Evolutionary conservation across 2,797 vertebrate genomes (phyloP).

Genomic region (Poeciliopsis paucimaculata): DNA sequence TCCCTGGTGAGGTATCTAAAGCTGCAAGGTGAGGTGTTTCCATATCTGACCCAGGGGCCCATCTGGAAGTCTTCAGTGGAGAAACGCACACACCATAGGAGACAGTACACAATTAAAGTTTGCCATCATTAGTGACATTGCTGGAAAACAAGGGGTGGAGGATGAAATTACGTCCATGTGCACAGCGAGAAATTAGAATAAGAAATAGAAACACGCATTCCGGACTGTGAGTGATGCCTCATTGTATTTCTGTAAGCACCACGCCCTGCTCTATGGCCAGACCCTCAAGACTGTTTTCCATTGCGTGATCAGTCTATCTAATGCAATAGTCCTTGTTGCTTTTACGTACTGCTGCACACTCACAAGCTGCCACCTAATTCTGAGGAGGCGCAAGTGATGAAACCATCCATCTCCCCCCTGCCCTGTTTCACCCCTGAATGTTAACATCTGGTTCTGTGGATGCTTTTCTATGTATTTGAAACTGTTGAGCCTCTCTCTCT

Average conservation of each 20-base stretch:
- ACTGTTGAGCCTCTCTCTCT: slow-evolving; percentile 22
- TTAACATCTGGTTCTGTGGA: slow-evolving; percentile 65
- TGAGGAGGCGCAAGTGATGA: slow-evolving; percentile 31
- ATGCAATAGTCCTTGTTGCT: slow-evolving; percentile 30
- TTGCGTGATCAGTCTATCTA: slow-evolving; percentile 35
- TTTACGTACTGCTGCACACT: slow-evolving; percentile 34
- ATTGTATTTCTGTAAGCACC: slow-evolving; percentile 30
- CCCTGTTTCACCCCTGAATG: slow-evolving; percentile 34
- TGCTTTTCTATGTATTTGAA: slow-evolving; percentile 27
- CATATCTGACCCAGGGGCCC: slow-evolving; percentile 47
- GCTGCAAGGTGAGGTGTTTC: slow-evolving; percentile 52
- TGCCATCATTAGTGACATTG: slow-evolving; percentile 51
- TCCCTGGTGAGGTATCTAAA: slow-evolving; percentile 35
- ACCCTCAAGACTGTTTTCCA: slow-evolving; percentile 56
- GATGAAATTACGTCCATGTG: slow-evolving; percentile 46
- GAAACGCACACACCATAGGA: slow-evolving; percentile 40
- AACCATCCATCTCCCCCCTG: slow-evolving; percentile 9
- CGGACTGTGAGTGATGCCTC: slow-evolving; percentile 26
- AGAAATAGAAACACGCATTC: slow-evolving; percentile 13
- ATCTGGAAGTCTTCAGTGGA: slow-evolving; percentile 75
- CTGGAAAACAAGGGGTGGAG: slow-evolving; percentile 38
- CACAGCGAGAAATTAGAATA: slow-evolving; percentile 1
- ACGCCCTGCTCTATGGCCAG: slow-evolving; percentile 33
- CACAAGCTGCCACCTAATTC: slow-evolving; percentile 34
- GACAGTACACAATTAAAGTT: slow-evolving; percentile 41